Percentiles rank a stretch among this genome's conserved stretches.
These are phyloP conservation scores for Gymnoscelis rufifasciata DNA, from an alignment of 2,888 invertebrate species.

Conservation along the genomic window DNA sequence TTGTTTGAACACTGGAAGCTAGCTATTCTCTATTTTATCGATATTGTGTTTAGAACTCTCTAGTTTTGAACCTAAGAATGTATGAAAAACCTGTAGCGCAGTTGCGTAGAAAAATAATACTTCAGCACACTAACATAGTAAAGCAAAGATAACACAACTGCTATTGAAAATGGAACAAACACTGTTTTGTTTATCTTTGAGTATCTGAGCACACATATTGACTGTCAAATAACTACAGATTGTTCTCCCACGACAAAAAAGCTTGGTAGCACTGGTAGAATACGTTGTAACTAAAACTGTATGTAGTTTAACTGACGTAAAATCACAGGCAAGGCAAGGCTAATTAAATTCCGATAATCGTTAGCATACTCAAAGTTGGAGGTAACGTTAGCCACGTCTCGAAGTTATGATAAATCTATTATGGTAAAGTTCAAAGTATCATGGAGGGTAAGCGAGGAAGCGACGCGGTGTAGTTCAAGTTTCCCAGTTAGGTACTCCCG, in stretches of 20 bases:
- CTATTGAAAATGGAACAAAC: conserved; percentile 8
- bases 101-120: conserved; percentile 3
- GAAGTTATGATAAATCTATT: conserved; percentile 20
- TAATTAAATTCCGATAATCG: conserved; percentile 9
- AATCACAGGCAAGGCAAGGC: background rate
- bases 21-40: conserved; percentile 39
- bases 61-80: conserved; percentile 16
- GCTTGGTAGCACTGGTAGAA: too few relatives aligned
- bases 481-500: conserved; percentile 15
- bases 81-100: conserved; percentile 7
- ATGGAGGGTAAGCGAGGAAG: conserved; percentile 17
- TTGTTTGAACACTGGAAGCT: conserved; percentile 40
- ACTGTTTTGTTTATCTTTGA: conserved; percentile 7
- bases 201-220: background rate
- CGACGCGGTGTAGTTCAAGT: conserved; percentile 19
- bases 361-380: conserved; percentile 7
- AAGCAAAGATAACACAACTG: conserved; percentile 8
- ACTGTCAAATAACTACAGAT: background rate
- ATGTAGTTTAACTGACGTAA: background rate
- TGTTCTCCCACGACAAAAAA: too few relatives aligned
- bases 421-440: conserved; percentile 20
- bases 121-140: conserved; percentile 6
- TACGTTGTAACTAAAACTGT: too few relatives aligned
- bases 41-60: conserved; percentile 21
- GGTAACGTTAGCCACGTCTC: conserved; percentile 12